These are phyloP conservation scores for Zaprionus ornatus DNA, from an alignment of 1,140 invertebrate species.

Conservation along the genomic window DNA sequence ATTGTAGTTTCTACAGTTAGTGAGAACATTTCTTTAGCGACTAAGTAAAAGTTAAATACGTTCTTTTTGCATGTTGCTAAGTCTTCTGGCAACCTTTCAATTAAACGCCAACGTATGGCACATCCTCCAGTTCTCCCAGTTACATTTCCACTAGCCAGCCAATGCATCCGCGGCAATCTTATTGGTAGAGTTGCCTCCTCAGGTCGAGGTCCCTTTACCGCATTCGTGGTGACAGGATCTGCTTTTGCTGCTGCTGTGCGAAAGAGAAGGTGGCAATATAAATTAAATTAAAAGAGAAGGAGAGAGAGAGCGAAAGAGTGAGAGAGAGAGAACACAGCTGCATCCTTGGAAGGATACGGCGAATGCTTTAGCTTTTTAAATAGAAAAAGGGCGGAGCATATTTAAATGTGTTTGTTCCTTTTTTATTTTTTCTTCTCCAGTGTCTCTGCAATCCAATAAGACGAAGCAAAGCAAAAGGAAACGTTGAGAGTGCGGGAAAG, in stretches of 20 bases:
- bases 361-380: constrained; percentile 77
- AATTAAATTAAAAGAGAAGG: constrained; percentile 72
- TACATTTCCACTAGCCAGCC: not conserved
- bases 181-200: not conserved
- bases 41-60: not conserved
- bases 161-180: not conserved
- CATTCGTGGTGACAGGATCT: constrained; percentile 2
- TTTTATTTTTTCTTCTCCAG: constrained; percentile 41
- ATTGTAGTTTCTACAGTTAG: not conserved
- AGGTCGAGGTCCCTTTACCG: not conserved
- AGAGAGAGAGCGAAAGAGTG: constrained; percentile 41
- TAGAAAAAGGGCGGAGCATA: constrained; percentile 81
- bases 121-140: not conserved
- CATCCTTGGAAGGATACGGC: constrained; percentile 44
- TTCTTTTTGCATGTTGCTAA: not conserved
- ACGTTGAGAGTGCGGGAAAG: constrained; percentile 33
- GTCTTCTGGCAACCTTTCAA: not conserved
- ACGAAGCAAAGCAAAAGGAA: constrained; percentile 54
- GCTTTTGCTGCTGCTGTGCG: constrained; percentile 1
- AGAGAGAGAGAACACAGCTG: constrained; percentile 59
- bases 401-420: constrained; percentile 64
- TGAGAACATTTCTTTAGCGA: not conserved
- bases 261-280: constrained; percentile 40
- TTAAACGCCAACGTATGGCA: not conserved
- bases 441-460: constrained; percentile 71